Conservation (phyloP, 2,113 vertebrate species). For the Campylomormyrus tamandua region DNA sequence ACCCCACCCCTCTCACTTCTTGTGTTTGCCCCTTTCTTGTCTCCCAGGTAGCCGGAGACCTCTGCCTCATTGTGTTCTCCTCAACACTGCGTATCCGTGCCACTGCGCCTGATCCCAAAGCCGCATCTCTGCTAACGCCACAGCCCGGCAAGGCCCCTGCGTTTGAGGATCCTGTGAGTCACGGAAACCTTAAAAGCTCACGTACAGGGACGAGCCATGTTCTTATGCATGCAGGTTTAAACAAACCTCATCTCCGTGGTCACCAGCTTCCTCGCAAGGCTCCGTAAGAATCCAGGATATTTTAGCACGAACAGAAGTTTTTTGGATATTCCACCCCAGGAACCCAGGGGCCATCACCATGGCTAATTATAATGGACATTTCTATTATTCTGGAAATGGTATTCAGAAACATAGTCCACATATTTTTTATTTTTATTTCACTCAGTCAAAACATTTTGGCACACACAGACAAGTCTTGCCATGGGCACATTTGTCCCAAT, state of each 20-base stretch:
- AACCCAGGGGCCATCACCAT: neutral
- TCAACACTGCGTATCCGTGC: neutral
- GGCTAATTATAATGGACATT: neutral
- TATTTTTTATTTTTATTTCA: neutral
- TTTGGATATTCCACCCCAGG: neutral
- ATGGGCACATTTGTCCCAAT: neutral
- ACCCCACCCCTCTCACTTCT: neutral
- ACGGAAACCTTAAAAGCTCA: neutral
- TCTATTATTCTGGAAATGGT: neutral
- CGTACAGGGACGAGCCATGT: neutral
- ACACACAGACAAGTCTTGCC: neutral
- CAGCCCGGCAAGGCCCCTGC: neutral
- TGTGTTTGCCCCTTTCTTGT: neutral
- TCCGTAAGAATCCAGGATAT: neutral
- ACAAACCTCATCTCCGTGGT: neutral
- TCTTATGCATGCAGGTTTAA: neutral
- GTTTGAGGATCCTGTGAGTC: neutral
- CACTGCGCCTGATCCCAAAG: neutral
- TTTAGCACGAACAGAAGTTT: neutral
- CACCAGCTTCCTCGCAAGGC: neutral
- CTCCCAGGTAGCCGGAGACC: slow-evolving; percentile 1
- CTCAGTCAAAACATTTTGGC: neutral
- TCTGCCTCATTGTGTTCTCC: neutral
- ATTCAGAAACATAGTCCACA: neutral
- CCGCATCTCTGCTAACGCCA: neutral